Percentiles rank a stretch among this genome's conserved stretches.
phyloP scores from a whole-genome alignment of 2,888 invertebrate species.

The Augiades crinisus region DNA sequence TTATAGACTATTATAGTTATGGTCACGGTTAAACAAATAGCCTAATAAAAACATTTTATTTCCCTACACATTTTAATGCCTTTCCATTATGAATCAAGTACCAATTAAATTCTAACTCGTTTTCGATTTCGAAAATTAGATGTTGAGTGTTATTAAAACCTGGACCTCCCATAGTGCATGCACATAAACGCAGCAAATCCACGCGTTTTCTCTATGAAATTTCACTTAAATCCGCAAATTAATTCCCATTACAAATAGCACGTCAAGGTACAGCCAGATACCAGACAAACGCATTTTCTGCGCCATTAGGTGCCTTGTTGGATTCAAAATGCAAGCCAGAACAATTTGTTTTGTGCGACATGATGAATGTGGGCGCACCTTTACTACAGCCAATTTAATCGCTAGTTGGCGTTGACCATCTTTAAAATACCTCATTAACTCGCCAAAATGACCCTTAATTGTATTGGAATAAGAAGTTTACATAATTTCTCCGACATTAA shows the following conservation, averaged over 20 bases:
- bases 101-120: too few relatives aligned
- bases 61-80: too few relatives aligned
- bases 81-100: too few relatives aligned
- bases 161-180: too few relatives aligned
- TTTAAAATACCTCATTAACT: background rate
- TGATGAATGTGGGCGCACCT: constrained; percentile 30
- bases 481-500: background rate
- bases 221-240: constrained; percentile 15
- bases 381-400: constrained; percentile 28
- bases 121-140: too few relatives aligned
- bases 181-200: background rate
- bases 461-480: background rate
- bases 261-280: constrained; percentile 12
- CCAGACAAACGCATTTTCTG: constrained; percentile 28
- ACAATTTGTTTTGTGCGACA: constrained; percentile 28
- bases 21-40: too few relatives aligned
- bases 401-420: constrained; percentile 11
- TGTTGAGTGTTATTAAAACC: too few relatives aligned
- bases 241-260: constrained; percentile 19
- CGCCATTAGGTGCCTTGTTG: constrained; percentile 26
- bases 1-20: too few relatives aligned
- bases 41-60: too few relatives aligned
- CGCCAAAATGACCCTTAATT: background rate
- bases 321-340: constrained; percentile 28
- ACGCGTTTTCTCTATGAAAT: background rate